Conservation (phyloP, 2,888 invertebrate genomes). For the Eudemis profundana region DNA sequence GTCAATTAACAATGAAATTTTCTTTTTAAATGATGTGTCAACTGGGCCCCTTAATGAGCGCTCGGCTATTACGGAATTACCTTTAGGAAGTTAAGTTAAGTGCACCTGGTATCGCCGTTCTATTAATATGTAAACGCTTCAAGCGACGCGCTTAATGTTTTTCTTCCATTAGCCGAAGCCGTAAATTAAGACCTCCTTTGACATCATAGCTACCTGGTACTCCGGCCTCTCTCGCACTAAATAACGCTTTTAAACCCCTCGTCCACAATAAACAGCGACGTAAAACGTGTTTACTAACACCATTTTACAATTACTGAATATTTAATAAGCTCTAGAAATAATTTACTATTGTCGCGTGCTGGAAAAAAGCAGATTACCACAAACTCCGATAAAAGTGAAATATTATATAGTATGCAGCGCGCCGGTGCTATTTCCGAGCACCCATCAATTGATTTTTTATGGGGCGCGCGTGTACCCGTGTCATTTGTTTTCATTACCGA, state of each 20-base stretch:
- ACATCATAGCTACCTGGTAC: conserved; percentile 68
- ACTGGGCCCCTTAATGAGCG: conserved; percentile 60
- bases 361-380: conserved; percentile 28
- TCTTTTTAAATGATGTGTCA: conserved; percentile 51
- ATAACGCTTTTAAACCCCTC: conserved; percentile 47
- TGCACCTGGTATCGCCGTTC: conserved; percentile 77
- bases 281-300: conserved; percentile 26
- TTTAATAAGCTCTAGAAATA: conserved; percentile 22
- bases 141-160: conserved; percentile 76
- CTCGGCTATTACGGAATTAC: conserved; percentile 73
- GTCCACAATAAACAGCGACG: conserved; percentile 2
- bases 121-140: conserved; percentile 81
- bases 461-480: conserved; percentile 69
- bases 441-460: conserved; percentile 80
- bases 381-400: conserved; percentile 47
- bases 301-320: conserved; percentile 20
- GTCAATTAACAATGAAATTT: conserved; percentile 37
- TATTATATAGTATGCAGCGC: conserved; percentile 66
- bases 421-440: conserved; percentile 70
- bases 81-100: conserved; percentile 56
- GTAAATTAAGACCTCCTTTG: conserved; percentile 80
- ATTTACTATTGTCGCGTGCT: conserved; percentile 13
- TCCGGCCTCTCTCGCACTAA: conserved; percentile 53
- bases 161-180: conserved; percentile 78
- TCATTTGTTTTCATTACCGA: conserved; percentile 82